phyloP scores from a whole-genome alignment of 2,888 invertebrate genomes.

The Allygus modestus region DNA sequence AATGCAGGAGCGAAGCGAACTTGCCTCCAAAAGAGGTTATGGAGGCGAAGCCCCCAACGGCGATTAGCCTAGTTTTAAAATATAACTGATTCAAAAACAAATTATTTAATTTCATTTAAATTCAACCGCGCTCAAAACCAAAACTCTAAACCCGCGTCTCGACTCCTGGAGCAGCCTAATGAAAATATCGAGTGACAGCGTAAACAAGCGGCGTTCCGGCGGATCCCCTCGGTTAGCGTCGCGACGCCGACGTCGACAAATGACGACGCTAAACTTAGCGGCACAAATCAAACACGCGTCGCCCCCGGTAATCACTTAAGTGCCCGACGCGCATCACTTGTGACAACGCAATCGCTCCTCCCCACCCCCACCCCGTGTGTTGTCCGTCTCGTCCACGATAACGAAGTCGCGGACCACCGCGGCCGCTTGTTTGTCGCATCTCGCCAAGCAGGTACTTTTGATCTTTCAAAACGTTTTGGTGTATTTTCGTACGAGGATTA shows the following conservation, averaged over 20 bases:
- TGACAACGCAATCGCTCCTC: neutral
- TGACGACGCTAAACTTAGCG: slow-evolving; percentile 50
- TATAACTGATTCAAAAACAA: too few species aligned
- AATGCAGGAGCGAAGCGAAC: too few species aligned
- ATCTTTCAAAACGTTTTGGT: neutral
- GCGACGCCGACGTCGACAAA: slow-evolving; percentile 22
- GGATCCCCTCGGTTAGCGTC: slow-evolving; percentile 10
- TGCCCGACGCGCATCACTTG: neutral
- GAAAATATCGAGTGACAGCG: neutral
- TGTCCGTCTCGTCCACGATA: neutral
- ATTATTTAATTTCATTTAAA: too few species aligned
- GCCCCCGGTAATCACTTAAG: slow-evolving; percentile 9
- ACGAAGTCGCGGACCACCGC: slow-evolving; percentile 4
- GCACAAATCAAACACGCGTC: slow-evolving; percentile 29
- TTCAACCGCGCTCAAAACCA: too few species aligned
- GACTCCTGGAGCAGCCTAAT: neutral
- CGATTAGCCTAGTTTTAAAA: too few species aligned
- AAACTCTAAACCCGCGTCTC: too few species aligned
- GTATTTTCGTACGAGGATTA: neutral
- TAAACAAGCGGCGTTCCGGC: neutral
- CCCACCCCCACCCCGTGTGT: neutral
- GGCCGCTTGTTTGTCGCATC: neutral
- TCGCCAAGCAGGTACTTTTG: neutral
- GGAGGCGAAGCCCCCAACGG: too few species aligned
- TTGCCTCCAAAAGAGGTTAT: too few species aligned